Percentiles rank a stretch among this genome's conserved stretches.
These are phyloP conservation scores for Phaethornis superciliosus DNA, from an alignment of 2,113 vertebrate genomes.

Conservation along the genomic window DNA sequence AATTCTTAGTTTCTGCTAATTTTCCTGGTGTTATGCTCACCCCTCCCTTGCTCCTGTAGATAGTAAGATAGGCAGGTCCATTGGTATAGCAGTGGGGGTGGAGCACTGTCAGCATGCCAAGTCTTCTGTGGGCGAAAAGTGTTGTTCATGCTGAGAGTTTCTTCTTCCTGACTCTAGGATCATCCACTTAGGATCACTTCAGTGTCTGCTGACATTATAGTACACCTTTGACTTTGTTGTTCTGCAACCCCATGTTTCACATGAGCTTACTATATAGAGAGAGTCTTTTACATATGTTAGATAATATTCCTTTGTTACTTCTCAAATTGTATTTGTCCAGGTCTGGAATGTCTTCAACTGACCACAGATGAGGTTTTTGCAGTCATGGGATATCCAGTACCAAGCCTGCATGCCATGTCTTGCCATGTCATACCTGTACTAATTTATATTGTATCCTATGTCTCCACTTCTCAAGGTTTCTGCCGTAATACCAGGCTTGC, in stretches of 20 bases:
- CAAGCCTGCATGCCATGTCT: not conserved
- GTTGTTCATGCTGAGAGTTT: not conserved
- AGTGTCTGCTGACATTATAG: not conserved
- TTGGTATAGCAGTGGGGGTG: not conserved
- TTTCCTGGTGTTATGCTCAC: not conserved
- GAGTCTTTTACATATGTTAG: not conserved
- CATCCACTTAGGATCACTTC: not conserved
- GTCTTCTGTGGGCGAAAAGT: not conserved
- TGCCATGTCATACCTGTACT: not conserved
- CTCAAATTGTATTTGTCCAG: not conserved
- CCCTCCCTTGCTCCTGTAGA: not conserved
- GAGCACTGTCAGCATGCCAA: accelerated
- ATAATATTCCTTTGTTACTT: not conserved
- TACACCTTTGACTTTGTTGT: not conserved
- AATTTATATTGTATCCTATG: not conserved
- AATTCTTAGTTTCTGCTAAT: not conserved
- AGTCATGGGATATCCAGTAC: not conserved
- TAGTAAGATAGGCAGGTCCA: not conserved
- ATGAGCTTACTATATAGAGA: not conserved
- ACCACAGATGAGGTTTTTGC: not conserved
- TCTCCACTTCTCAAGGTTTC: not conserved
- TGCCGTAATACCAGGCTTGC: not conserved
- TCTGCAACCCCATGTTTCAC: not conserved
- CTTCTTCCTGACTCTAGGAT: not conserved
- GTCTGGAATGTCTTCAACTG: not conserved